A percentile compares a stretch with the other conserved stretches of the same genome.
phyloP scores from a whole-genome alignment of 2,888 invertebrate genomes.

The Aplocera efformata region DNA sequence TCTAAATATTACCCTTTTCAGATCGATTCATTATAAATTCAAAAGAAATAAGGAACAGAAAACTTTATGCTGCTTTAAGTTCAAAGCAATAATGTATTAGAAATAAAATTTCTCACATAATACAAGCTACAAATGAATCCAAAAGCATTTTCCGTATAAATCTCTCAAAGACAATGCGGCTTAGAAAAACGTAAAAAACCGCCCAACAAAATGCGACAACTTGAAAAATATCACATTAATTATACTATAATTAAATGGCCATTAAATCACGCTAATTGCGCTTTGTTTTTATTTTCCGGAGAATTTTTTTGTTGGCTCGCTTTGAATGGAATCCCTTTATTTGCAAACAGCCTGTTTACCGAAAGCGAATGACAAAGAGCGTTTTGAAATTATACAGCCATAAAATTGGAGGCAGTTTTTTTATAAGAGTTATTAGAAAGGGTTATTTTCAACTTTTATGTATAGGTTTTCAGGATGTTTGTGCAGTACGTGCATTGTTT shows the following conservation, averaged over 20 bases:
- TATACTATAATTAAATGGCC: conserved; percentile 73
- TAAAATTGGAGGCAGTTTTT: conserved; percentile 50
- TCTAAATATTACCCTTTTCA: no score
- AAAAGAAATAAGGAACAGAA: no score
- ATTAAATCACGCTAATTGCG: conserved; percentile 79
- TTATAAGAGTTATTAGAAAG: conserved; percentile 21
- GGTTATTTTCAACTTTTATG: neutral
- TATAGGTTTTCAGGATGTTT: neutral
- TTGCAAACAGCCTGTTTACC: conserved; percentile 74
- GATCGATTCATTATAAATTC: no score
- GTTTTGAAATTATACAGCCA: conserved; percentile 70
- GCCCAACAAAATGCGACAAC: conserved; percentile 36
- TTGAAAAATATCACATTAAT: conserved; percentile 68
- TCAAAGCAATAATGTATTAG: no score
- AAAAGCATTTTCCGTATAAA: conserved; percentile 24
- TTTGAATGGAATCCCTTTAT: conserved; percentile 76
- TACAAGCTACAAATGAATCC: conserved; percentile 5
- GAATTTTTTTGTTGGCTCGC: conserved; percentile 44
- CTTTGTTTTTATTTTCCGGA: conserved; percentile 72
- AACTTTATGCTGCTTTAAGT: no score
- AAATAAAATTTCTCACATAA: neutral
- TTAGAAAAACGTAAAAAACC: conserved; percentile 32
- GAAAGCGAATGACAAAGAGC: conserved; percentile 70
- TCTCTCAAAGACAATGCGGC: conserved; percentile 26
- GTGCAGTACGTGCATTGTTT: no score